Evolutionary conservation across 2,113 vertebrate genomes (phyloP).

Genomic region (Ptilonorhynchus violaceus): DNA sequence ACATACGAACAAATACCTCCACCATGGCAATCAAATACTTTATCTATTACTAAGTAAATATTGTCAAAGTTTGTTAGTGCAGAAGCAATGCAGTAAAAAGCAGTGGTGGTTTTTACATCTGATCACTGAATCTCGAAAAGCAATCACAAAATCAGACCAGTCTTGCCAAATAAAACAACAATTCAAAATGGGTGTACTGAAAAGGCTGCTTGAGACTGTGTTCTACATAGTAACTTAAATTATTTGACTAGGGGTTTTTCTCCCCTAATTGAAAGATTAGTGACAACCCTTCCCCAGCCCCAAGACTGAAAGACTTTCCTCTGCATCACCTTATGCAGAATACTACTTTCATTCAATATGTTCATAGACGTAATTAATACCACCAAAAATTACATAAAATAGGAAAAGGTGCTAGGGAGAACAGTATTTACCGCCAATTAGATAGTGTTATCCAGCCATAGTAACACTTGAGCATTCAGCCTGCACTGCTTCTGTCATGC

Average conservation of each 20-base stretch:
- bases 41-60: neutral
- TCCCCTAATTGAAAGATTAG: neutral
- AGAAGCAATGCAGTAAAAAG: neutral
- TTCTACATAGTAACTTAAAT: neutral
- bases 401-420: neutral
- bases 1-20: neutral
- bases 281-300: neutral
- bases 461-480: accelerated
- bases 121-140: neutral
- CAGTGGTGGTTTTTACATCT: neutral
- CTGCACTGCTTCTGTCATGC: neutral
- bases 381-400: neutral
- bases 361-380: neutral
- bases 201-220: neutral
- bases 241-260: accelerated
- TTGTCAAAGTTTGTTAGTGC: neutral
- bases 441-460: neutral
- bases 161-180: neutral
- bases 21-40: neutral
- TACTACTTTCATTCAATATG: neutral
- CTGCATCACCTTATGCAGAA: neutral
- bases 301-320: neutral
- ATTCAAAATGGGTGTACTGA: neutral
- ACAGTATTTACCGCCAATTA: neutral
- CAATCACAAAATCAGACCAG: neutral